Percentiles rank a stretch among this genome's conserved stretches.
These are phyloP conservation scores for Austrolebias charrua DNA, from an alignment of 2,797 vertebrate genomes.

Conservation along the genomic window DNA sequence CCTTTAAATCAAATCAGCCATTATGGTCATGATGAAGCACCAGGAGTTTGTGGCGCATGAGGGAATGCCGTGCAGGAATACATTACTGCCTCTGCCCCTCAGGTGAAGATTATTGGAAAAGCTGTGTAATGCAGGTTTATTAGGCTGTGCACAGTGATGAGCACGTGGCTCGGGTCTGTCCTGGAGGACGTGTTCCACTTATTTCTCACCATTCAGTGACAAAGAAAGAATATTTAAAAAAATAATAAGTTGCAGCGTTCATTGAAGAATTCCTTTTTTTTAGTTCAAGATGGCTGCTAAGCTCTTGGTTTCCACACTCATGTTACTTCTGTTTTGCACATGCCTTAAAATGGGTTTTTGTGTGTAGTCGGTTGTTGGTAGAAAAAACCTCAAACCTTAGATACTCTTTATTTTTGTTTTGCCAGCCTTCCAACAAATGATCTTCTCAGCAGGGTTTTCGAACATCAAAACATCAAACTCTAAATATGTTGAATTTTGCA, in stretches of 20 bases:
- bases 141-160: constrained; percentile 64
- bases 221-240: constrained; percentile 28
- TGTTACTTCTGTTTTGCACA: not conserved
- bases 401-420: constrained; percentile 18
- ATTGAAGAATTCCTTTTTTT: too few relatives aligned
- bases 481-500: constrained; percentile 46
- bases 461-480: constrained; percentile 39
- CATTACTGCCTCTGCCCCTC: constrained; percentile 62
- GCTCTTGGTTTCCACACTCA: constrained; percentile 9
- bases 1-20: constrained; percentile 79
- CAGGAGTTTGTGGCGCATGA: constrained; percentile 54
- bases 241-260: too few relatives aligned
- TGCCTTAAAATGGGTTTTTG: not conserved
- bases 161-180: constrained; percentile 51
- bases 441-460: constrained; percentile 15
- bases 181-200: constrained; percentile 62
- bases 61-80: constrained; percentile 64
- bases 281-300: too few relatives aligned
- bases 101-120: constrained; percentile 60
- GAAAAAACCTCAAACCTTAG: constrained; percentile 7
- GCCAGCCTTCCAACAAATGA: constrained; percentile 14
- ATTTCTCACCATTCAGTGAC: constrained; percentile 47
- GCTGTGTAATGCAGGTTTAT: constrained; percentile 72
- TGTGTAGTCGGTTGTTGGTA: not conserved
- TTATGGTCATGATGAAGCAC: constrained; percentile 70